Evolutionary conservation across 2,113 vertebrate species (phyloP), one percentile per base, ranked within the genome.

Genomic region (Chlorocebus sabaeus): DNA sequence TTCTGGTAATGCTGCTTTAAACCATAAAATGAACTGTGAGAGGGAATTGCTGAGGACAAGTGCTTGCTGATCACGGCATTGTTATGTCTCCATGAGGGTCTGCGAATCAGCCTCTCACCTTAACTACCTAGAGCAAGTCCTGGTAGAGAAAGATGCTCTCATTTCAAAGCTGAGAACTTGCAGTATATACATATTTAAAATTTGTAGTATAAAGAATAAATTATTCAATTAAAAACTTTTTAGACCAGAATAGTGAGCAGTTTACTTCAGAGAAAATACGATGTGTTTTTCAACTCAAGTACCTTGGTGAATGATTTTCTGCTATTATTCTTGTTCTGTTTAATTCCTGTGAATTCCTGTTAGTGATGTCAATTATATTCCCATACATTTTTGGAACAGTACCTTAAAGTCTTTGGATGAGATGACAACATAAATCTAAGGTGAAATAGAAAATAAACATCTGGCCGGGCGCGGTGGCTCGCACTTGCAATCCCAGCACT

Each of bases 371-470:
- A 27, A 73, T 88, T 70, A 84, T 40, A 86, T 94, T 81, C 5
- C 82, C 45, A 40, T 43, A 97, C 43, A 5, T n/a, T 96, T 92
- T 93, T 93, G 5, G 23, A 35, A 89, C 94, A 94, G n/a, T 55
- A 35, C n/a, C 27, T 95, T 83, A 30, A 97, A 68, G 32, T 95
- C 4, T 83, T 82, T 95, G 57, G 72, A 88, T 30, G 22, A 90
- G 84, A 92, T 75, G 23, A 78, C 76, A 86, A 61, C 6, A 75
- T 43, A 59, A 85, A 83, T 25, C 9, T 92, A 72, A 96, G 78
- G 18, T 91, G 16, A 22, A 92, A 61, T 9, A 52, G 17, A 97
- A 84, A 89, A 90, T 50, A 91, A 96, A 92, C 5, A 85, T 48
- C 45, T 59, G 45, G 45, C 45, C 8, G 8, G 45, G 45, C 8